Evolutionary conservation across 2,797 vertebrate species (phyloP).

Genomic region (Gallinago nigripennis): DNA sequence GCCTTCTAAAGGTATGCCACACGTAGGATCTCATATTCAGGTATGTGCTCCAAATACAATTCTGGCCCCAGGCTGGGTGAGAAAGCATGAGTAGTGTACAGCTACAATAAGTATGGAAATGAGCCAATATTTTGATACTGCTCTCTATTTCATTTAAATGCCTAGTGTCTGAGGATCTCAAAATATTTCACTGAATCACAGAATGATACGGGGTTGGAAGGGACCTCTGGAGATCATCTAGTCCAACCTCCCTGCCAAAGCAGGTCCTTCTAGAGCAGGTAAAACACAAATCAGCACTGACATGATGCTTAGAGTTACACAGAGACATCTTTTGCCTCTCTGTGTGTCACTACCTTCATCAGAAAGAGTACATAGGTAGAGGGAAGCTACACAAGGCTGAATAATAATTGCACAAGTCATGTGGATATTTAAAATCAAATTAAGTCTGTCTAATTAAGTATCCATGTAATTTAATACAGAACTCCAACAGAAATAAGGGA

Average conservation of each 20-base stretch:
- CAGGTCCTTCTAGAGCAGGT: no score
- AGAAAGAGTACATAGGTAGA: background rate
- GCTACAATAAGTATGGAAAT: background rate
- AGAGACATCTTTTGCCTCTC: background rate
- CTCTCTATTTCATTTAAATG: background rate
- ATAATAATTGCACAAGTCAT: background rate
- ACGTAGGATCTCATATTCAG: background rate
- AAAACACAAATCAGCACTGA: background rate
- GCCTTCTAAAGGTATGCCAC: background rate
- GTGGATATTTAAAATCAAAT: constrained; percentile 27
- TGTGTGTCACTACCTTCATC: background rate
- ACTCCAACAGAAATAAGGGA: background rate
- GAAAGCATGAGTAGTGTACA: background rate
- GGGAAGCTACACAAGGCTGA: background rate
- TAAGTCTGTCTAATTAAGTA: constrained; percentile 20
- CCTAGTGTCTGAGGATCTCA: background rate
- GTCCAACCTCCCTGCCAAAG: no score
- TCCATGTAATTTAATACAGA: background rate
- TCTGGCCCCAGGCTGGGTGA: background rate
- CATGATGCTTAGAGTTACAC: background rate
- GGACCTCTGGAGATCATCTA: no score
- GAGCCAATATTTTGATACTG: background rate
- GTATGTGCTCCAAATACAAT: accelerated
- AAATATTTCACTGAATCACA: background rate
- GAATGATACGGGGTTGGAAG: no score